A percentile compares a stretch with the other conserved stretches of the same genome.
These are phyloP conservation scores for Orchestia grillus DNA, from an alignment of 1,140 invertebrate genomes.

Conservation along the genomic window DNA sequence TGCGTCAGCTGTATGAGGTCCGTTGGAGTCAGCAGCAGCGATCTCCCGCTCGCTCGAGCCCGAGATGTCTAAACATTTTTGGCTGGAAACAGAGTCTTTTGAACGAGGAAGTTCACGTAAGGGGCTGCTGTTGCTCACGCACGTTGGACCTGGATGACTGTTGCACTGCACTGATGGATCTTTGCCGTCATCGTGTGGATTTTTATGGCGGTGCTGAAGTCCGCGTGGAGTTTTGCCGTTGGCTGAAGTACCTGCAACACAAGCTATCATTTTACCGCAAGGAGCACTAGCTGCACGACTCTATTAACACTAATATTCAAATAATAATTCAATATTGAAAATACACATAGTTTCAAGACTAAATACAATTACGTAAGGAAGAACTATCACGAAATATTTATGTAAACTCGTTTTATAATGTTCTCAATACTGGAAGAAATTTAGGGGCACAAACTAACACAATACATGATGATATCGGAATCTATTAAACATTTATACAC, in stretches of 20 bases:
- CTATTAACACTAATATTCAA: not conserved
- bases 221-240: not conserved
- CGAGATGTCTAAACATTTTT: not conserved
- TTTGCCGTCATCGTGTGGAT: not conserved
- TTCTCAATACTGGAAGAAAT: too few species aligned
- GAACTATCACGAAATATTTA: too few species aligned
- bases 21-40: not conserved
- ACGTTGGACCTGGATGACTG: not conserved
- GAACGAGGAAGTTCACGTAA: not conserved
- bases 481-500: too few species aligned
- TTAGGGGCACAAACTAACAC: too few species aligned
- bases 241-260: not conserved
- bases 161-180: not conserved
- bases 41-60: not conserved
- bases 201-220: not conserved
- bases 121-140: not conserved
- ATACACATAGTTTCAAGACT: too few species aligned
- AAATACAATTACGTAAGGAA: too few species aligned
- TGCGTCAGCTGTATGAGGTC: not conserved
- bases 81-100: not conserved
- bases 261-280: not conserved
- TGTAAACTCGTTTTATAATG: too few species aligned
- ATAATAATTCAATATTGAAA: too few species aligned
- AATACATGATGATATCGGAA: too few species aligned
- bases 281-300: not conserved